A percentile compares a stretch with the other conserved stretches of the same genome.
phyloP scores from a whole-genome alignment of 2,113 vertebrate species.

The Mustela lutreola region DNA sequence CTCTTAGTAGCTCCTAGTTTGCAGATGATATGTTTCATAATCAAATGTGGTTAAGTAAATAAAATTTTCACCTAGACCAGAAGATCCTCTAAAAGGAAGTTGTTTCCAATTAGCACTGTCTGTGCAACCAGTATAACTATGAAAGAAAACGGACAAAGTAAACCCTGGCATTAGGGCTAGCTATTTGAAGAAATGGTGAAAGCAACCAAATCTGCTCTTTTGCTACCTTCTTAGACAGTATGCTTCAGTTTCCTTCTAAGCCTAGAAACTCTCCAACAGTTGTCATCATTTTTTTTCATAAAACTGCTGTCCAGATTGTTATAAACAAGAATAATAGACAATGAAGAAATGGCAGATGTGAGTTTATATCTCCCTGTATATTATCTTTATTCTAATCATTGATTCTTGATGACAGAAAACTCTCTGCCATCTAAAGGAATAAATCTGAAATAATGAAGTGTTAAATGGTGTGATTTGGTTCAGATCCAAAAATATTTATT shows the following conservation, averaged over 20 bases:
- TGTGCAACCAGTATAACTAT: not conserved
- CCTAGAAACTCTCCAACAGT: not conserved
- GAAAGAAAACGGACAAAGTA: not conserved
- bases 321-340: slow-evolving; percentile 13
- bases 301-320: not conserved
- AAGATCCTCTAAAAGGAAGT: not conserved
- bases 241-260: not conserved
- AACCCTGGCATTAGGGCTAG: not conserved
- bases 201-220: not conserved
- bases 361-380: not conserved
- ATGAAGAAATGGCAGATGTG: not conserved
- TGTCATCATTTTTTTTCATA: not conserved
- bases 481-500: not conserved
- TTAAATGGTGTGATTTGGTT: not conserved
- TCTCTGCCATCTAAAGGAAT: not conserved
- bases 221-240: not conserved
- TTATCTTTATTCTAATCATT: not conserved
- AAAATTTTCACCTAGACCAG: not conserved
- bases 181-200: not conserved
- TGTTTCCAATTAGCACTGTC: not conserved
- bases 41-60: not conserved
- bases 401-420: slow-evolving; percentile 10
- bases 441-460: not conserved
- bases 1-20: not conserved
- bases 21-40: not conserved